phyloP scores from a whole-genome alignment of 2,797 vertebrate genomes.

The Chaunax sp. region DNA sequence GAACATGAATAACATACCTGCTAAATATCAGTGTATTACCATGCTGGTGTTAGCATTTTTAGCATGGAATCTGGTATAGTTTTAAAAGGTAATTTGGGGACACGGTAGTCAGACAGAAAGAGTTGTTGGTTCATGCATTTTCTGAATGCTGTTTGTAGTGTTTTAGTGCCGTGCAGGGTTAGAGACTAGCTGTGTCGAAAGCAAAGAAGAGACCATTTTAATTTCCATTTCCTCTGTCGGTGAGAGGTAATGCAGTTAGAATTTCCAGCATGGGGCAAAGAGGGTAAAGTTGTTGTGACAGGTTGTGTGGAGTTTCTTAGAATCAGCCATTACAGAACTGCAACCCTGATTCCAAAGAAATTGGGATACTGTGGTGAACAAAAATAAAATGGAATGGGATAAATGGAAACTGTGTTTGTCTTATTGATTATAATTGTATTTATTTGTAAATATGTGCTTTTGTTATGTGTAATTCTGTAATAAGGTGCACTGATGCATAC shows the following conservation, averaged over 20 bases:
- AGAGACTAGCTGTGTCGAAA: conserved; percentile 17
- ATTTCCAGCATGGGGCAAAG: conserved; percentile 18
- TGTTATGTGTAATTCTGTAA: conserved; percentile 8
- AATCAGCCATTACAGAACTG: not conserved
- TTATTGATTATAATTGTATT: no score
- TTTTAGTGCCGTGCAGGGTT: conserved; percentile 2
- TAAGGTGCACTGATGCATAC: conserved; percentile 23
- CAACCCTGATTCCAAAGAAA: no score
- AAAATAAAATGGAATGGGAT: no score
- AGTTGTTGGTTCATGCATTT: not conserved
- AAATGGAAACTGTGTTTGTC: no score
- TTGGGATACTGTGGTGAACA: no score
- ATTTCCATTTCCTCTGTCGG: conserved; percentile 24
- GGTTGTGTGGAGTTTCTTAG: conserved; percentile 22
- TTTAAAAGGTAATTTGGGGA: conserved; percentile 2
- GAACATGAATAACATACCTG: not conserved
- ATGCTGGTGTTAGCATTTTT: no score
- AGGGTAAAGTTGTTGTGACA: conserved; percentile 34
- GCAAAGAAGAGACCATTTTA: conserved; percentile 2
- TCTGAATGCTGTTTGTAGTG: conserved; percentile 11
- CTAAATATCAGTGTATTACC: not conserved
- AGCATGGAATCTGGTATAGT: no score
- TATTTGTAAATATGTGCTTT: no score
- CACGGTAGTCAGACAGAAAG: not conserved
- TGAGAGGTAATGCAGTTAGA: conserved; percentile 19